A percentile compares a stretch with the other conserved stretches of the same genome.
phyloP scores from a whole-genome alignment of 2,113 vertebrate genomes.

The Pontoporia blainvillei region DNA sequence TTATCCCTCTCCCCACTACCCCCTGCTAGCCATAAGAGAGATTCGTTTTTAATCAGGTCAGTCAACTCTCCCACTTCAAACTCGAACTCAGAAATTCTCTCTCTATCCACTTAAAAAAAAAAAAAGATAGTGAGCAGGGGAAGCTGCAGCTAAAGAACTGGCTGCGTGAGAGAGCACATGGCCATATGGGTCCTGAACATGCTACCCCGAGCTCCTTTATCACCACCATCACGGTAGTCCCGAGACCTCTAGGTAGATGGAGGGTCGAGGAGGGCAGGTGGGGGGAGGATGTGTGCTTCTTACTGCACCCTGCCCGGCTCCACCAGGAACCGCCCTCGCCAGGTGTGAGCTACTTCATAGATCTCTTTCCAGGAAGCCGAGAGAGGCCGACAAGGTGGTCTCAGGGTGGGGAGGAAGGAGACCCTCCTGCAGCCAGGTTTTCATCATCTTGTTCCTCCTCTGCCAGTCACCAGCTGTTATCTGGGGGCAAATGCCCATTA shows the following conservation, averaged over 20 bases:
- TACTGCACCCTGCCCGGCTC: neutral
- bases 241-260: neutral
- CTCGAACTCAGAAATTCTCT: neutral
- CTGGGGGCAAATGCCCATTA: neutral
- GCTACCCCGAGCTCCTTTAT: neutral
- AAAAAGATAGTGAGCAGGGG: neutral
- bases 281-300: neutral
- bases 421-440: neutral
- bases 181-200: neutral
- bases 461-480: neutral
- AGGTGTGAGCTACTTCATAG: neutral
- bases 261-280: neutral
- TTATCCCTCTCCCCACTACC: too few species aligned
- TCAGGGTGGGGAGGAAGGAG: neutral
- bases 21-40: neutral
- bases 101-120: neutral
- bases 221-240: accelerated
- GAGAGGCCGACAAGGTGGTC: neutral
- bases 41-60: neutral
- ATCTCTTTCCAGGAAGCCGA: neutral
- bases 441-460: neutral
- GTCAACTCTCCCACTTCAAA: neutral
- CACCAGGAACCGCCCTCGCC: neutral
- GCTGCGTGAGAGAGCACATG: too few species aligned
- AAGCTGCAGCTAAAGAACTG: neutral